Base-by-base conservation (phyloP, 2,888 invertebrate genomes). In the Bedellia somnulentella region DNA sequence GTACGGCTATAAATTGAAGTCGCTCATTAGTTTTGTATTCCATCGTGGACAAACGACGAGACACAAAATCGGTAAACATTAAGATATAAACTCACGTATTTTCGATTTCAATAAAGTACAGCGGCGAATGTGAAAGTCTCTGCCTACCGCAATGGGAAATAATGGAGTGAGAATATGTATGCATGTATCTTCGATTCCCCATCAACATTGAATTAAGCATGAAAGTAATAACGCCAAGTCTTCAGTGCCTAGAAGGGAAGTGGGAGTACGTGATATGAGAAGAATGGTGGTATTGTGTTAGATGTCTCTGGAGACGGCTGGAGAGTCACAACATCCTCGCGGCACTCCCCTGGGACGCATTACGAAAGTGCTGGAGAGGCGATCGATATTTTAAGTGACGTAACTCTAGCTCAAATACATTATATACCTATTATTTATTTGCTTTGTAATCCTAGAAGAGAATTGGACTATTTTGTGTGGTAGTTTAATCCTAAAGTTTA, bases 331-430 rank as follows among this genome's bases (percentile, higher is more conserved):
- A 64, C 63, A 58, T 61, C 58, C 66, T 58, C 57, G 14, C 11
- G 55, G 52, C 45, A 44, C 42, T 44, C 70, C 56, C 68, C 24
- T 38, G 68, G 66, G 73, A 66, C 61, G 56, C 71, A 71, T 73
- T 71, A 70, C 57, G 59, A 59, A 57, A 67, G 63, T 60, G 64
- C 68, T 61, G 58, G 62, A 58, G 50, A 47, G 49, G 48, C 46
- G 68, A 73, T 73, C 71, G 63, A 71, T 73, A 70, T 57, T 30
- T 24, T 30, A 24, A 30, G 22, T 14, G 29, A 14, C 21, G 21
- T 22, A n/a, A n/a, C n/a, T n/a, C n/a, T n/a, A n/a, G n/a, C n/a
- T n/a, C n/a, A n/a, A n/a, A n/a, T n/a, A n/a, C n/a, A n/a, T n/a
- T n/a, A n/a, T n/a, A n/a, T n/a, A n/a, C n/a, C n/a, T n/a, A n/a